Evolutionary conservation across 2,888 invertebrate genomes (phyloP), one percentile per base, ranked within the genome.

Genomic region (Xestia xanthographa): DNA sequence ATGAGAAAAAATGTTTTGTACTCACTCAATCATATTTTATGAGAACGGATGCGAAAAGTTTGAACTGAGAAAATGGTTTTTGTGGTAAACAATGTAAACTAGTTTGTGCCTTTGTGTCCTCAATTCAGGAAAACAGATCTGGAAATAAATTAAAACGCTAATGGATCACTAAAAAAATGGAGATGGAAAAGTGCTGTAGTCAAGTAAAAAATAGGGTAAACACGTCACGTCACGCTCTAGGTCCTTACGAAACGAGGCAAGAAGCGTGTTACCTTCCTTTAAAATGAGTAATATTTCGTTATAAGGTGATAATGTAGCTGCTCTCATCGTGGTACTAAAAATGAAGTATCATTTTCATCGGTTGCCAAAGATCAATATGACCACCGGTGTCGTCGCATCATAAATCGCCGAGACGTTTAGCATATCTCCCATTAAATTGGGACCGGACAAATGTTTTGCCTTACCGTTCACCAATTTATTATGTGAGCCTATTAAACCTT

Each of bases 21-120:
- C 26, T 66, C 85, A 72, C n/a, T 81, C 81, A 81, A 69, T 72
- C 70, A 75, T 84, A 71, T 62, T 82, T 71, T 60, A 72, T 77
- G 63, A 77, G 68, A 77, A 67, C 65, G 63, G 63, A 77, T 85
- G 70, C 41, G 72, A 73, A 65, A 81, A 82, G 29, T 83, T 83
- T 26, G 43, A 45, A 66, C 43, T 38, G 20, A 63, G 50, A n/a
- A 66, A 66, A 72, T 67, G 6, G 26, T 74, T 65, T 62, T 72
- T 48, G 70, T 60, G 50, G 62, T 63, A 67, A 76, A 77, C 66
- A 81, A 71, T 71, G 43, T 70, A 26, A 68, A 67, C 56, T 81
- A 69, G 56, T 80, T 69, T 73, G 38, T 65, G 43, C 41, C 48
- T 75, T 80, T 26, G 62, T 69, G 60, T 38, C 43, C 71, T 65